Conservation (phyloP, 2,797 vertebrate species). For the Simalia tracyae region DNA sequence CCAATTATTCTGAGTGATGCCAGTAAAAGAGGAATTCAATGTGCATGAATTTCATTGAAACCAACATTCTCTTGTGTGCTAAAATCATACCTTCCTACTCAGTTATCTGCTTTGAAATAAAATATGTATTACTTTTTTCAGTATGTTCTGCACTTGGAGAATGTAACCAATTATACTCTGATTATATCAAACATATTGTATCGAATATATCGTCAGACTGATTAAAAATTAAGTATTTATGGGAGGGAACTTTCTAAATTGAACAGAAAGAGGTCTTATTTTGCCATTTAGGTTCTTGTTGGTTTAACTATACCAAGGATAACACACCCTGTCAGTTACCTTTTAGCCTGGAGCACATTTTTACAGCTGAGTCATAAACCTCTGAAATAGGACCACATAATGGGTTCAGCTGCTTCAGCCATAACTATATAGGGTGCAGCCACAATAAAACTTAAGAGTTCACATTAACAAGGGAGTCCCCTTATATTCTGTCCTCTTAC, state of each 20-base stretch:
- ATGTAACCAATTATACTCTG: conserved; percentile 48
- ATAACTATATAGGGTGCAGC: conserved; percentile 70
- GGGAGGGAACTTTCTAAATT: conserved; percentile 31
- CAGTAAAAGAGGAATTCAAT: conserved; percentile 31
- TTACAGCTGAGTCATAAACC: conserved; percentile 80
- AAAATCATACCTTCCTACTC: not conserved
- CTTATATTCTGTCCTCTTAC: conserved; percentile 73
- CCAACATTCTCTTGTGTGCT: not conserved
- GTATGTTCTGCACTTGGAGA: conserved; percentile 33
- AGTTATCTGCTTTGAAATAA: conserved; percentile 34
- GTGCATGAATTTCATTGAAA: conserved; percentile 12
- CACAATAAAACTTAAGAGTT: conserved; percentile 74
- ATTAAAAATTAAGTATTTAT: conserved; percentile 56
- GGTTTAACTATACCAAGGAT: conserved; percentile 70
- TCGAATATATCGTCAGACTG: conserved; percentile 36
- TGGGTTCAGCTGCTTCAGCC: conserved; percentile 77
- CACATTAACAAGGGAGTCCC: conserved; percentile 72
- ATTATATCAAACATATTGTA: not conserved
- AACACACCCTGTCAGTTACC: conserved; percentile 69
- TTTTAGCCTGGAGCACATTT: conserved; percentile 74
- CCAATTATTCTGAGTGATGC: not conserved
- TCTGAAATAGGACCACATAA: conserved; percentile 77
- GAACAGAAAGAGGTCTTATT: conserved; percentile 65
- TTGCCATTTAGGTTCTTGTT: conserved; percentile 56
- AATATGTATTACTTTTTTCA: conserved; percentile 26